Evolutionary conservation across 1,140 invertebrate species (phyloP), one percentile per base, ranked within the genome.

Genomic region (Drosophila bipectinata): DNA sequence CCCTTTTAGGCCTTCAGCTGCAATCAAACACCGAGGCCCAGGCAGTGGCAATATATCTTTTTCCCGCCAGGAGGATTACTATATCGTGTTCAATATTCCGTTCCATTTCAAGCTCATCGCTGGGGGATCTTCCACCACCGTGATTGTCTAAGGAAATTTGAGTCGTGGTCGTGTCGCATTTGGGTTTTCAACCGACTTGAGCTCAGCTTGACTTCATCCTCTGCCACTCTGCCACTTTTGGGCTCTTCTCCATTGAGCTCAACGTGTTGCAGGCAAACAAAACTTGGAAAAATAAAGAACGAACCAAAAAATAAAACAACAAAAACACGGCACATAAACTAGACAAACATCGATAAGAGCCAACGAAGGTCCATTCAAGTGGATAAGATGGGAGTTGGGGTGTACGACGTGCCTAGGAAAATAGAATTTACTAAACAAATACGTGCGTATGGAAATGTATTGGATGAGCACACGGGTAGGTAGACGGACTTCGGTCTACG

Each of bases 131-230:
- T n/a, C 32, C 52, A 63, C 52, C 49, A 60, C 73, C 39, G 68
- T 52, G 66, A 57, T 52, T 57, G 57, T 56, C 48, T 49, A 44
- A 60, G 57, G 81, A 81, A 80, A 84, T 66, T 77, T 39, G 71
- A 74, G 71, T 75, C 53, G 53, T 74, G 45, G 51, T 48, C 51
- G 66, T 68, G 51, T 68, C 52, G 63, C 64, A 67, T 63, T 66
- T 41, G 34, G 10, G 28, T 63, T 63, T 66, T 51, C 44, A 34
- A 18, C 28, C 30, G 51, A 18, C 32, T 26, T 14, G 37, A 60
- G 55, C 54, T 15, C 68, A 71, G 68, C 68, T 74, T 74, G 60
- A 74, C 39, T 56, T 53, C 34, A 4, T 47, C 24, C 34, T 67
- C 30, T 12, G 15, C 14, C 9, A 12, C 21, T 64, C 47, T 21